Evolutionary conservation across 2,113 vertebrate genomes (phyloP).

Genomic region (Alligator sinensis): DNA sequence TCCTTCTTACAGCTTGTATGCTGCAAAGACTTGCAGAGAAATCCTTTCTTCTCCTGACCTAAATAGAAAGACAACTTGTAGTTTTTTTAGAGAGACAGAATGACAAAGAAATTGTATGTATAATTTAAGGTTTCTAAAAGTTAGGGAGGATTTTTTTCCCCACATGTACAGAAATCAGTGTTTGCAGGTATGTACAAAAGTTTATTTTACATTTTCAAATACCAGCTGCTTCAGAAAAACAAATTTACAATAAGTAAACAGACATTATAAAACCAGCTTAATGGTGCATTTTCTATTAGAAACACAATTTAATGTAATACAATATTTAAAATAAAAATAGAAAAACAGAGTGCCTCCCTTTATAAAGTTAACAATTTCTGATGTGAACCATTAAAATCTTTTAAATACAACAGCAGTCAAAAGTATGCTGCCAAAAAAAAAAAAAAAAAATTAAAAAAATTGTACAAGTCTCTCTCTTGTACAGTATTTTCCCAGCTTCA

Average conservation of each 20-base stretch:
- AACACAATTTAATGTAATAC: conserved; percentile 61
- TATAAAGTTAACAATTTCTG: conserved; percentile 15
- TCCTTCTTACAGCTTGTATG: background rate
- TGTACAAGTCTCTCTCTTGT: accelerated
- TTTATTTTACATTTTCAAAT: conserved; percentile 71
- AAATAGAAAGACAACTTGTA: conserved; percentile 4
- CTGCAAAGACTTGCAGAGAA: background rate
- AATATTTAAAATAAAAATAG: conserved; percentile 65
- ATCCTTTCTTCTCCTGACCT: background rate
- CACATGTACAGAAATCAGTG: conserved; percentile 60
- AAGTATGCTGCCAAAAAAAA: background rate
- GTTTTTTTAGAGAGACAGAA: background rate
- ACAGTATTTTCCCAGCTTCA: background rate
- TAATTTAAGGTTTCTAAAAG: conserved; percentile 53
- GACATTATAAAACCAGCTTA: conserved; percentile 71
- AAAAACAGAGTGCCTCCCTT: conserved; percentile 53
- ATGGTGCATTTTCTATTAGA: conserved; percentile 48
- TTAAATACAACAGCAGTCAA: background rate
- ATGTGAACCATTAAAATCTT: background rate
- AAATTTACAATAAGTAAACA: conserved; percentile 70
- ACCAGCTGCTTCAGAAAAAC: conserved; percentile 62
- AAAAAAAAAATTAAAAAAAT: background rate
- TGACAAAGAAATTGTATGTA: background rate
- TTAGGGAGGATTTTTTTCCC: background rate
- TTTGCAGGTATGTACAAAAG: conserved; percentile 75